Base-by-base conservation (phyloP, 2,113 vertebrate genomes). In the Sakesphorus luctuosus region DNA sequence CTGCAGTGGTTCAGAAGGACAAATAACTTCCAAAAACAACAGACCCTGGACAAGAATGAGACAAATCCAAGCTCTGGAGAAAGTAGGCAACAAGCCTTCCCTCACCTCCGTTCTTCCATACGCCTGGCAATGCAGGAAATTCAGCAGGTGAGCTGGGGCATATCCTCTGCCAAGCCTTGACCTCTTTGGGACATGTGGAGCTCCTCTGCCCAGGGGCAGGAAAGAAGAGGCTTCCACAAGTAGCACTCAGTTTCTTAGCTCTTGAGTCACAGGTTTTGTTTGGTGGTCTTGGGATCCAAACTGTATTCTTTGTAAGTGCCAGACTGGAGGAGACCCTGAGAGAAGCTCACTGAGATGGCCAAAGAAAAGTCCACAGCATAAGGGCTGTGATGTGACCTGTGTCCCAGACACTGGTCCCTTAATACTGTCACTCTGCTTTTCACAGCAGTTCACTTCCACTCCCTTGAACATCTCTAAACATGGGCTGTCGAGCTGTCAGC, bases 101-200 rank as follows among this genome's bases (percentile, higher is more conserved):
- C 97, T n/a, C 94, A 78, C 31, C 93, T 98, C 25, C 95, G 85
- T 62, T 97, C 97, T 36, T 98, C 98, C 44, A 97, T 98, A 71
- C 95, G 93, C 14, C 76, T 95, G 87, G 98, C 97, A 7, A 97
- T 98, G 97, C 94, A 94, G 47, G 97, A 98, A 83, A 97, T 98
- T 46, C 98, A 97, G 63, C 97, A 98, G 95, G 96, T 97, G 47
- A 95, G 94, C 47, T 82, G 40, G n/a, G 59, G 14, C 5, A 6
- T 68, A 21, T 61, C 31, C 8, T 78, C n/a, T 86, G 66, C 83
- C 44, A 35, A 72, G 35, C 29, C 47, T 49, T 68, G 53, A 10
- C 12, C 43, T 47, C 29, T 36, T 11, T 73, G 44, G 28, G 11
- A 29, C 18, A 18, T 0, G 0, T 61, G 62, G 46, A 66, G 23